phyloP scores from a whole-genome alignment of 2,797 vertebrate species.

The Platalea minor region DNA sequence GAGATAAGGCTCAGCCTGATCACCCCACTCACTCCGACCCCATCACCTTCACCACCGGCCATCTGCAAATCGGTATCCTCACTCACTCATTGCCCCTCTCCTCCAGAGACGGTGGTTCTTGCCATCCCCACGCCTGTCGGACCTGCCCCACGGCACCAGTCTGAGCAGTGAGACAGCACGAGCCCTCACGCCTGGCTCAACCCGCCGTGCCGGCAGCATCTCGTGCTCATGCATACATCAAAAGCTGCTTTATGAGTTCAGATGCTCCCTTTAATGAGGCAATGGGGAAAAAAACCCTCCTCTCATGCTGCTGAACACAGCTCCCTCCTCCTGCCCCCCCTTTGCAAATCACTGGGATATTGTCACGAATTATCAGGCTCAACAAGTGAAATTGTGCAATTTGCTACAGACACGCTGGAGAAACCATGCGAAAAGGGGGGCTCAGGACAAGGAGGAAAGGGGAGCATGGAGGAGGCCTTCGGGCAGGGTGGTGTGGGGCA shows the following conservation, averaged over 20 bases:
- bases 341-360: constrained; percentile 78
- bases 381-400: constrained; percentile 74
- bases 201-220: fast-evolving
- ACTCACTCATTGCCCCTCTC: background rate
- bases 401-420: constrained; percentile 70
- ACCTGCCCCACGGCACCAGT: background rate
- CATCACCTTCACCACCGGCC: background rate
- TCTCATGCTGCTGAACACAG: background rate
- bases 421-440: background rate
- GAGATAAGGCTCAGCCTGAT: background rate
- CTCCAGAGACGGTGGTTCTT: background rate
- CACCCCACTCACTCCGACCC: background rate
- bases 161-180: background rate
- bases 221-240: background rate
- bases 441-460: background rate
- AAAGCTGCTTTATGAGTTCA: background rate
- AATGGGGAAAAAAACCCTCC: background rate
- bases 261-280: background rate
- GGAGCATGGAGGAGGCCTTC: background rate
- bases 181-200: background rate
- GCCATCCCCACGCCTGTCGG: background rate
- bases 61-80: background rate
- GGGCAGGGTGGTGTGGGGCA: background rate
- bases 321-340: constrained; percentile 5
- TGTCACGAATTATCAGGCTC: constrained; percentile 80